Evolutionary conservation across 2,797 vertebrate species (phyloP), one percentile per base, ranked within the genome.

Genomic region (Coregonus ussuriensis): DNA sequence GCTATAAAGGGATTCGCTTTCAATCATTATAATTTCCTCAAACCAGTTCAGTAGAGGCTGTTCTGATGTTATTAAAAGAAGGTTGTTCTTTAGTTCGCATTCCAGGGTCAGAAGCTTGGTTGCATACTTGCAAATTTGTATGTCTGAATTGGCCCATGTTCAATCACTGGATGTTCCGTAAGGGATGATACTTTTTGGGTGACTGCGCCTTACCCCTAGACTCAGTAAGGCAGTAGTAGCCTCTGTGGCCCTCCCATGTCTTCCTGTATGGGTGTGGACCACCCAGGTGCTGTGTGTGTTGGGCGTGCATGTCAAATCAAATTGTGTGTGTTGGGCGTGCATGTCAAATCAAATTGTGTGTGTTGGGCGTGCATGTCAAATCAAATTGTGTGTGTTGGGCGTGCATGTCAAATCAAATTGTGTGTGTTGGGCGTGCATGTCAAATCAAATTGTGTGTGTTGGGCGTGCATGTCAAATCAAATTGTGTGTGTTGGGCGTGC

Each of bases 101-200:
- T 79, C 77, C 6, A 68, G 21, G 68, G 74, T 47, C 75, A 78
- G 84, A 81, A 0, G 4, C 47, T 68, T 77, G 11, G 71, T 74
- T 9, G 15, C 75, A 75, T 47, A 35, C 41, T 72, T 77, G 53
- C 53, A 11, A 14, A 18, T 76, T 67, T 80, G 72, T 65, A 66
- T 41, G 66, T 74, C 71, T 56, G 65, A 74, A 68, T 33, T 33
- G 51, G 72, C 75, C 66, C 33, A 54, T 53, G 73, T 74, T 76
- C 72, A 59, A 65, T 77, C 15, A n/a, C 51, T 79, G 54, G 15
- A n/a, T 59, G 54, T 59, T 6, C 18, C 15, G 41, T 9, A 13
- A 31, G 53, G 53, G 16, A 18, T 18, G 18, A 56, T 18, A n/a
- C n/a, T 18, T 21, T 6, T 9, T 59, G 56, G n/a, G n/a, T n/a